Evolutionary conservation across 1,140 invertebrate species (phyloP).

Genomic region (Ditylenchus dipsaci): DNA sequence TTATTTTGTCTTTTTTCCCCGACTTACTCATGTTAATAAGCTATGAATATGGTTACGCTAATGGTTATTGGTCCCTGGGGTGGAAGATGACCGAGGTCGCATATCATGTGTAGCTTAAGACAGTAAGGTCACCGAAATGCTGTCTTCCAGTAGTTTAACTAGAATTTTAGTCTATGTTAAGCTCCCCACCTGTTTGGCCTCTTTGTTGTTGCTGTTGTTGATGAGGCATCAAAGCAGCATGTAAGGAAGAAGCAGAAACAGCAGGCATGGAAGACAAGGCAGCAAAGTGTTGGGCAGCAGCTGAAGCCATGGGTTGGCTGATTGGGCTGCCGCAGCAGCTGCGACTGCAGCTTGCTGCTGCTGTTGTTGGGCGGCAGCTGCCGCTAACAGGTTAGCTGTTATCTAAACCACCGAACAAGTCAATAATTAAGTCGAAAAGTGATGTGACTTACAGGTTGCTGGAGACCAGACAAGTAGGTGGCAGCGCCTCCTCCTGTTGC

Average conservation of each 20-base stretch:
- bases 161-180: neutral
- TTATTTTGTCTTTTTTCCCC: too few relatives aligned
- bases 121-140: too few relatives aligned
- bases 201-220: slow-evolving; percentile 28
- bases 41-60: too few relatives aligned
- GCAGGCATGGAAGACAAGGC: slow-evolving; percentile 5
- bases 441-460: slow-evolving; percentile 2
- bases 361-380: neutral
- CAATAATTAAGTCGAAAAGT: too few relatives aligned
- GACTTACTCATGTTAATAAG: too few relatives aligned
- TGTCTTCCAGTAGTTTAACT: too few relatives aligned
- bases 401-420: neutral
- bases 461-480: neutral
- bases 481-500: neutral
- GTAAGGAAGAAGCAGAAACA: slow-evolving; percentile 4
- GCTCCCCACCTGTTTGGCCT: neutral
- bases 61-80: too few relatives aligned
- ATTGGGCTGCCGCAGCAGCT: slow-evolving; percentile 9
- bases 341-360: slow-evolving; percentile 1
- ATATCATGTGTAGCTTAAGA: too few relatives aligned
- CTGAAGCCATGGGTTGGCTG: slow-evolving; percentile 9
- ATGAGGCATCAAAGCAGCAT: slow-evolving; percentile 3
- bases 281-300: neutral
- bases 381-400: slow-evolving; percentile 1
- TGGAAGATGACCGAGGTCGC: too few relatives aligned